phyloP scores from a whole-genome alignment of 2,797 vertebrate genomes.

The Pteronotus mesoamericanus region DNA sequence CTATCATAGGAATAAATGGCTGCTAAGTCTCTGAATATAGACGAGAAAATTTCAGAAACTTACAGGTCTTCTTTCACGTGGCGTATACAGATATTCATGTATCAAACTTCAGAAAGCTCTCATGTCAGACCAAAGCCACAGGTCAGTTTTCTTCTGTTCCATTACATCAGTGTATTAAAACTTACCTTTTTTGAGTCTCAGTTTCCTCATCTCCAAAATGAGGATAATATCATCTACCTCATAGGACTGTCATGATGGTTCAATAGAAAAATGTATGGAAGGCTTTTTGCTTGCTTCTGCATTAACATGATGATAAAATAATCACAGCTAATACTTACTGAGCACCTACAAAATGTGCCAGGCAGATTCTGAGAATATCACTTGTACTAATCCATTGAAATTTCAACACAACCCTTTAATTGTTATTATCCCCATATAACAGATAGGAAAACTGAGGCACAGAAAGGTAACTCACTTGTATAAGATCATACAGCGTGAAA shows the following conservation, averaged over 20 bases:
- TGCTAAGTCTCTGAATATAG: background rate
- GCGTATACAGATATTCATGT: background rate
- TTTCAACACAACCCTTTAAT: background rate
- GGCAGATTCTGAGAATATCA: background rate
- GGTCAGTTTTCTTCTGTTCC: background rate
- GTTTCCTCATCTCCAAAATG: conserved; percentile 22
- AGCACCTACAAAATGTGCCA: background rate
- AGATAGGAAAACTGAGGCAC: background rate
- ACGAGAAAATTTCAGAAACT: background rate
- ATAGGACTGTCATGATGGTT: background rate
- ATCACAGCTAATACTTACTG: background rate
- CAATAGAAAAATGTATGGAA: background rate
- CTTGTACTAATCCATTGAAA: background rate
- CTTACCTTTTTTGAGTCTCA: background rate
- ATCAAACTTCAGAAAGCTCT: background rate
- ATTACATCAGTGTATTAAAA: background rate
- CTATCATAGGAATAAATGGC: background rate
- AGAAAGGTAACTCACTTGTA: conserved; percentile 16
- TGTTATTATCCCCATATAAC: background rate
- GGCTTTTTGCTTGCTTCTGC: background rate
- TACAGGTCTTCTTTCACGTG: background rate
- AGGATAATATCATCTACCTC: background rate
- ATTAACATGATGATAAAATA: background rate
- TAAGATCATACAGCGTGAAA: conserved; percentile 2
- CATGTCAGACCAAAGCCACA: background rate